These are phyloP conservation scores for Synanthedon myopaeformis DNA, from an alignment of 2,888 invertebrate species.

Conservation along the genomic window DNA sequence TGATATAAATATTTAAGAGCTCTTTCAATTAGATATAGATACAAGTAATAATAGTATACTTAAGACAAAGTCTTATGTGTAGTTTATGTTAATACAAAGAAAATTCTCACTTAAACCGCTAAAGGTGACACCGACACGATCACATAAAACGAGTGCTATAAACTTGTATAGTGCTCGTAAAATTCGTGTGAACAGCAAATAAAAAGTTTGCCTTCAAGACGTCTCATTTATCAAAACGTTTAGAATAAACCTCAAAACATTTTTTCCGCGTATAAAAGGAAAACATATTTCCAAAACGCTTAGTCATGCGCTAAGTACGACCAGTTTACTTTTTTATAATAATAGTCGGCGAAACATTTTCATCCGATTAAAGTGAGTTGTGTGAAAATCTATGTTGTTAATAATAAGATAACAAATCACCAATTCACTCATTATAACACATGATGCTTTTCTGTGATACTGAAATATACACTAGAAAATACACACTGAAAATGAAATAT, in stretches of 20 bases:
- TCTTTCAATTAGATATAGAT: too few species aligned
- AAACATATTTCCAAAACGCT: background rate
- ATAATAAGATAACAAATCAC: too few species aligned
- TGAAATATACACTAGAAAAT: too few species aligned
- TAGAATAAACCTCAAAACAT: slow-evolving; percentile 18
- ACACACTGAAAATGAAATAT: too few species aligned
- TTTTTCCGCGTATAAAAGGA: slow-evolving; percentile 18
- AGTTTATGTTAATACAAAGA: background rate
- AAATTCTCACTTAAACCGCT: slow-evolving; percentile 3
- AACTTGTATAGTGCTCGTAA: slow-evolving; percentile 11
- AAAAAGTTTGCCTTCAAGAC: slow-evolving; percentile 2
- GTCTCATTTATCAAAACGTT: slow-evolving; percentile 20
- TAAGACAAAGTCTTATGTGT: background rate
- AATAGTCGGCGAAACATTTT: too few species aligned
- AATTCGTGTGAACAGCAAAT: slow-evolving; percentile 2
- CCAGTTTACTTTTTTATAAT: too few species aligned
- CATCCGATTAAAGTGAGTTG: too few species aligned
- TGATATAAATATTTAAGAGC: too few species aligned
- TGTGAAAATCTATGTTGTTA: too few species aligned
- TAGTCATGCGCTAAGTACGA: background rate
- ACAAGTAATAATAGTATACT: too few species aligned
- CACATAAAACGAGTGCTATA: slow-evolving; percentile 7
- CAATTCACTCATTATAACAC: too few species aligned
- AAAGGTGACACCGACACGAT: background rate
- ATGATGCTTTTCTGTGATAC: too few species aligned